phyloP scores from a whole-genome alignment of 2,888 invertebrate species.

The Aproaerema taeniolella region DNA sequence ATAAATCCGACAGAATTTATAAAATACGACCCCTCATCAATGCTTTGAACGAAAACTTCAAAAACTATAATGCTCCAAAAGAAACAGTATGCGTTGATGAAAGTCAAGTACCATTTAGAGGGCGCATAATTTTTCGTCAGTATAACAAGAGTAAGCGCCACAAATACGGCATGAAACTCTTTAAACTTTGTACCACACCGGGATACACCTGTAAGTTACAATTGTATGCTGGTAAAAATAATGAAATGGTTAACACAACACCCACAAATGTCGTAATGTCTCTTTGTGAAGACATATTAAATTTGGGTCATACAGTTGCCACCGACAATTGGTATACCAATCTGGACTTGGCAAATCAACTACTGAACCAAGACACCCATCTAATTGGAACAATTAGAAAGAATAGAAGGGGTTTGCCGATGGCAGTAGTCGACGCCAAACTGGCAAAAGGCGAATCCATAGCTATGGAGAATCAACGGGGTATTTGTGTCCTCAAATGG shows the following conservation, averaged over 20 bases:
- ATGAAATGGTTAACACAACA: slow-evolving; percentile 25
- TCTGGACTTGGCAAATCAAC: slow-evolving; percentile 29
- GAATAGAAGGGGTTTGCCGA: slow-evolving; percentile 34
- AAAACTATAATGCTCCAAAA: slow-evolving; percentile 12
- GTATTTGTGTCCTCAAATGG: slow-evolving; percentile 19
- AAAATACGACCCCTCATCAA: slow-evolving; percentile 8
- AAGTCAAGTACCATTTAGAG: too few relatives aligned
- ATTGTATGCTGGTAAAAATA: slow-evolving; percentile 32
- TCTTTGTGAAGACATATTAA: slow-evolving; percentile 26
- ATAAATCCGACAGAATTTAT: slow-evolving; percentile 8
- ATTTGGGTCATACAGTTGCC: slow-evolving; percentile 34
- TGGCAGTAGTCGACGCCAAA: slow-evolving; percentile 16
- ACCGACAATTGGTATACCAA: slow-evolving; percentile 39
- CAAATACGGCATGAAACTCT: too few relatives aligned
- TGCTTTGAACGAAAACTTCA: slow-evolving; percentile 13
- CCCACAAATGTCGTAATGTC: slow-evolving; percentile 29
- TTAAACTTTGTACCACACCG: slow-evolving; percentile 31
- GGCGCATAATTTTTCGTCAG: too few relatives aligned
- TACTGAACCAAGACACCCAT: slow-evolving; percentile 33
- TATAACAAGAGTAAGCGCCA: too few relatives aligned
- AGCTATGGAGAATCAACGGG: slow-evolving; percentile 28
- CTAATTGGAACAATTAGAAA: slow-evolving; percentile 36
- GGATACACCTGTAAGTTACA: slow-evolving; percentile 31
- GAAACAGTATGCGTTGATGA: slow-evolving; percentile 22
- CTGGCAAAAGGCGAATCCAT: slow-evolving; percentile 17